phyloP scores from a whole-genome alignment of 2,113 vertebrate species.

The Poeciliopsis retropinna region DNA sequence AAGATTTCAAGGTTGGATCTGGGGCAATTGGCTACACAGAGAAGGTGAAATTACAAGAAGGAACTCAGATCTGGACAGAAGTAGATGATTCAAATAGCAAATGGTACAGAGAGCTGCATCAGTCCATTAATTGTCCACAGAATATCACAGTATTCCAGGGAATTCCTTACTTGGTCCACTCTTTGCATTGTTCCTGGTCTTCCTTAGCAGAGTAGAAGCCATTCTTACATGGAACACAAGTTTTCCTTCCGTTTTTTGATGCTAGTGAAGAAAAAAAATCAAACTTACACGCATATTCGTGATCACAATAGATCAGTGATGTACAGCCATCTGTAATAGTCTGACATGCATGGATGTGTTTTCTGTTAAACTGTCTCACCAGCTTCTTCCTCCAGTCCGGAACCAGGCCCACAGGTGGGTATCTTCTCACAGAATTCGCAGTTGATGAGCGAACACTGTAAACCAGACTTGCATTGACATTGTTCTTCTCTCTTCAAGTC shows the following conservation, averaged over 20 bases:
- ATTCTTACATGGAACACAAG: constrained; percentile 75
- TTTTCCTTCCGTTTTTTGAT: constrained; percentile 52
- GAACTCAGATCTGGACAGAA: constrained; percentile 19
- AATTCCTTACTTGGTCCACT: constrained; percentile 91
- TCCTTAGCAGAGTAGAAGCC: constrained; percentile 85
- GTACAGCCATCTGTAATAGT: not conserved
- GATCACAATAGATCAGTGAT: not conserved
- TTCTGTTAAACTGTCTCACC: constrained; percentile 51
- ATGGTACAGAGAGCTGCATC: constrained; percentile 13
- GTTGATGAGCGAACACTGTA: constrained; percentile 86
- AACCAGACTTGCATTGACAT: constrained; percentile 83
- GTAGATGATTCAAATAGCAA: constrained; percentile 54
- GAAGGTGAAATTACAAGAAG: too few relatives aligned
- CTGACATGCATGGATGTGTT: not conserved
- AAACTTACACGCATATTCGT: not conserved
- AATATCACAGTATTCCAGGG: constrained; percentile 4
- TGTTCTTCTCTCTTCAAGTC: constrained; percentile 77
- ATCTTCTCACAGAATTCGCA: constrained; percentile 89
- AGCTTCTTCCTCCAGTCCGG: constrained; percentile 71
- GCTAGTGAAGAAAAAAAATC: constrained; percentile 36
- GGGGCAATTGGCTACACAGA: not conserved
- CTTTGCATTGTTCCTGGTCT: constrained; percentile 82
- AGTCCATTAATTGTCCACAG: constrained; percentile 36
- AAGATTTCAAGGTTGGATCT: not conserved
- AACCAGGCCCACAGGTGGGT: constrained; percentile 80